Base-by-base conservation (phyloP, 2,797 vertebrate genomes). In the Ptychadena robeensis region DNA sequence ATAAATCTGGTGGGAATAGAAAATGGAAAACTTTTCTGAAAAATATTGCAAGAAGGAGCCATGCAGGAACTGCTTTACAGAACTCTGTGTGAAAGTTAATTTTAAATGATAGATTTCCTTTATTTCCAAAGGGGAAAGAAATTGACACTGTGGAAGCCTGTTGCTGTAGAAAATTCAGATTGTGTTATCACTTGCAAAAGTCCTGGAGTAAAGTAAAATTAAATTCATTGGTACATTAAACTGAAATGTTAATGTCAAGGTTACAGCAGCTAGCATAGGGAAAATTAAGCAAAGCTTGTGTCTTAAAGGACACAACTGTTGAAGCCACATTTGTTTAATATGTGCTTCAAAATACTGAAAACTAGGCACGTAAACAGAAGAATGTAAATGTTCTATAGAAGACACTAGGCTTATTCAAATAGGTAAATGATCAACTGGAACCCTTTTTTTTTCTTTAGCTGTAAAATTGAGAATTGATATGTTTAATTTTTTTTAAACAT, bases 181-280 rank as follows among this genome's bases (percentile, higher is more conserved):
- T 61, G 32, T 14, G 53, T 74, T 61, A 74, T 74, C 53, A 27
- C 72, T 59, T 27, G 31, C 32, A 61, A 40, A 15, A 74, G 48
- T 74, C 35, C 53, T 74, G 53, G 72, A 37, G 72, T 74, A 61
- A 38, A 68, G 66, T 68, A 25, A 75, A 63, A 64, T 75, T 28
- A 18, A 28, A 75, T 63, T 75, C 37, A 77, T 66, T 77, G 63
- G 61, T 77, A 77, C 63, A 77, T 66, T 77, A 65, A 66, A 6
- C 37, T 10, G 63, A 18, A 74, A 74, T 35, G 7, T 75, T 75
- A 75, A 37, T 75, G 73, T 37, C 25, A 63, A 63, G 11, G 63
- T 78, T 78, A 32, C 31, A 67, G 18, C 38, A 32, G 64, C 63
- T 10, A 25, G 64, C 63, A 78, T 25, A 32, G 30, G 57, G 9